These are phyloP conservation scores for Carollia perspicillata DNA, from an alignment of 2,113 vertebrate species.

Conservation along the genomic window DNA sequence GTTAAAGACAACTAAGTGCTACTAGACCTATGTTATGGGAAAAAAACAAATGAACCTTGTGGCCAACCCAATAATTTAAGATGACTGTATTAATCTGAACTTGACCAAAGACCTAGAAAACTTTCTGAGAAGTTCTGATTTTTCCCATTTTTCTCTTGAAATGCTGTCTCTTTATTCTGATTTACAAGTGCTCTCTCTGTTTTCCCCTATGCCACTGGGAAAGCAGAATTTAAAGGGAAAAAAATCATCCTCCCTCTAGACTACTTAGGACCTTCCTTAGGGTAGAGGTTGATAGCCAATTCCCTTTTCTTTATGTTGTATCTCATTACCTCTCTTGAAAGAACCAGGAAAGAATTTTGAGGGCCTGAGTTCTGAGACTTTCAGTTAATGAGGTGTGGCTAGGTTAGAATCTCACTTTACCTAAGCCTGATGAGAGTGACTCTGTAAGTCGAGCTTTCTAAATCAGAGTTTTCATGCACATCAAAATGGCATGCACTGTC, in stretches of 20 bases:
- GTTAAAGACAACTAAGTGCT: no score
- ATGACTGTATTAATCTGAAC: not conserved
- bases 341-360: not conserved
- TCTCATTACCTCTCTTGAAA: not conserved
- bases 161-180: not conserved
- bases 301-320: not conserved
- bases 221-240: conserved; percentile 35
- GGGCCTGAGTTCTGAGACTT: not conserved
- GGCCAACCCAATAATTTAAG: not conserved
- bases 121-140: not conserved
- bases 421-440: not conserved
- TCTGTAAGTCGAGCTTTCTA: not conserved
- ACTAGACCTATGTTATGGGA: no score
- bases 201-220: not conserved
- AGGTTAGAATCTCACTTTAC: not conserved
- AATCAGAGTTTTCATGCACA: not conserved
- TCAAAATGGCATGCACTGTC: not conserved
- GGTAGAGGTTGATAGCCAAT: not conserved
- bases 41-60: no score
- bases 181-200: not conserved
- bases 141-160: conserved; percentile 19
- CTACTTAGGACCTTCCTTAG: not conserved
- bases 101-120: not conserved
- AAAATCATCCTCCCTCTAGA: not conserved
- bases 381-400: not conserved